Evolutionary conservation across 2,797 vertebrate genomes (phyloP), one percentile per base, ranked within the genome.

Genomic region (Selene dorsalis): DNA sequence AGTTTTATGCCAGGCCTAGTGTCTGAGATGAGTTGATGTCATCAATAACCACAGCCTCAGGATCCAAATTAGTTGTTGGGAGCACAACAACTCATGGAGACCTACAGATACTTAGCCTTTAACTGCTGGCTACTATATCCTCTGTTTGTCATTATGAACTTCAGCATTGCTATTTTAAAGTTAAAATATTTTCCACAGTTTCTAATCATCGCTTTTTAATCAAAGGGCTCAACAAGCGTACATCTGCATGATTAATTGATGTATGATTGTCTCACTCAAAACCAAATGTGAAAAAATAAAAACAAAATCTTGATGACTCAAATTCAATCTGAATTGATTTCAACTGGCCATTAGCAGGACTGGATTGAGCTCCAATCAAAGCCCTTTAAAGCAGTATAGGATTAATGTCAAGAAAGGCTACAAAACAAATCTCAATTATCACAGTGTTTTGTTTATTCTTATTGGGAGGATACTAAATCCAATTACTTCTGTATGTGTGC

Each of bases 361-460:
- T 14, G 39, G 39, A 41, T 12, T 41, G 39, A 4, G 39, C 39
- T 41, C 39, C 39, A 41, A 14, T 41, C 13, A 41, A 2, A 41
- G 13, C 39, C 39, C 39, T 41, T 41, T 41, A 41, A 41, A 41
- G 39, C 13, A 41, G 11, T 14, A 41, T 14, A 73, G 4, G 48
- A 62, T 69, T 56, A 6, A 73, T 20, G 24, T 30, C 24, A 56
- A 12, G n/a, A 35, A 63, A 48, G 20, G 35, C n/a, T n/a, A 38
- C 35, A 73, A 35, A 56, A 22, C 35, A 75, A 35, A 56, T 20
- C 55, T 28, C 17, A n/a, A 41, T 56, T 18, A 47, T 50, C 28
- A 61, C 22, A 73, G 30, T 22, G 1, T 48, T 74, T 73, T 61
- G 39, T 64, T 62, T 77, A 39, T 64, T 38, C 22, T 73, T 50